Evolutionary conservation across 2,797 vertebrate species (phyloP).

Genomic region (Pseudomugil tenellus): DNA sequence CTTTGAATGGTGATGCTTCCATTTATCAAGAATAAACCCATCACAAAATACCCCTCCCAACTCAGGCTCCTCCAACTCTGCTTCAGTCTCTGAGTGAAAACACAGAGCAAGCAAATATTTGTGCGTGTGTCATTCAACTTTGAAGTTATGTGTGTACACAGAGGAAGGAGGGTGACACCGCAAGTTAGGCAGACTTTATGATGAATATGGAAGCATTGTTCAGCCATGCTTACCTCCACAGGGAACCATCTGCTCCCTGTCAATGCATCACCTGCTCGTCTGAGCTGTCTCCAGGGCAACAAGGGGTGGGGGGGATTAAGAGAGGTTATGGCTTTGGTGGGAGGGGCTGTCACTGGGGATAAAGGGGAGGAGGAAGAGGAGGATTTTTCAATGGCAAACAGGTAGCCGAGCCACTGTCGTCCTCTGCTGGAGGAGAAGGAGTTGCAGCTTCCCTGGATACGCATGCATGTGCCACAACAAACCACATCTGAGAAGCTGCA

Average conservation of each 20-base stretch:
- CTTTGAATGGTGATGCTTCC: constrained; percentile 28
- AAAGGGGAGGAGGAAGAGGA: constrained; percentile 60
- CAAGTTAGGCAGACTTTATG: constrained; percentile 86
- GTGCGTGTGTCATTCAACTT: constrained; percentile 55
- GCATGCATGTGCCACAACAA: not conserved
- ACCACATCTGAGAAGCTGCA: not conserved
- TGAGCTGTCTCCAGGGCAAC: constrained; percentile 91
- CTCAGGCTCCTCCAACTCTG: constrained; percentile 1
- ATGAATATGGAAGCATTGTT: constrained; percentile 94
- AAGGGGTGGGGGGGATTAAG: constrained; percentile 82
- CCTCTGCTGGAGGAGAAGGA: constrained; percentile 74
- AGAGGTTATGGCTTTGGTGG: constrained; percentile 80
- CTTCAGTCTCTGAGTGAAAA: constrained; percentile 12
- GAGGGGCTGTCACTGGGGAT: constrained; percentile 62
- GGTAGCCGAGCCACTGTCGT: constrained; percentile 60
- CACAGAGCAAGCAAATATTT: constrained; percentile 26
- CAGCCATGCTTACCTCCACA: constrained; percentile 90
- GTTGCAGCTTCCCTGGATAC: not conserved
- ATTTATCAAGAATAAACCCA: constrained; percentile 32
- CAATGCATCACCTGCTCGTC: constrained; percentile 99
- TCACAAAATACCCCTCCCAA: constrained; percentile 31
- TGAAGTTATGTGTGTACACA: constrained; percentile 66
- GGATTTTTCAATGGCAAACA: constrained; percentile 19
- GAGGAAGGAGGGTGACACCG: constrained; percentile 51
- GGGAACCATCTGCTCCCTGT: constrained; percentile 99